These are phyloP conservation scores for Thymelicus lineola DNA, from an alignment of 2,888 invertebrate species.

Conservation along the genomic window DNA sequence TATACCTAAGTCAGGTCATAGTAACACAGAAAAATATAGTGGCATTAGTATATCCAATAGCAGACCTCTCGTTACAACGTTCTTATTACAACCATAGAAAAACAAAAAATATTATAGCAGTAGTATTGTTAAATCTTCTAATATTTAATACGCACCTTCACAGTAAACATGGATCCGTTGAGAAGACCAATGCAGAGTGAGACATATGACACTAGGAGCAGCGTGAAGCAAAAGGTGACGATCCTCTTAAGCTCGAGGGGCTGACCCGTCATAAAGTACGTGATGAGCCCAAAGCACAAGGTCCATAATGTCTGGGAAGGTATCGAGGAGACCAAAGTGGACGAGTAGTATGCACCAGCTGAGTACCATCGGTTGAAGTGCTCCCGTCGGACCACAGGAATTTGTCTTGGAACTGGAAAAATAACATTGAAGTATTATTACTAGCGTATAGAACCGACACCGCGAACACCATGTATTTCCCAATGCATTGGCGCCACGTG, in stretches of 20 bases:
- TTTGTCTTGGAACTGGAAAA: constrained; percentile 91
- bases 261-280: constrained; percentile 95
- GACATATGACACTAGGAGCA: constrained; percentile 91
- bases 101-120: too few relatives aligned
- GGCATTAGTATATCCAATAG: too few relatives aligned
- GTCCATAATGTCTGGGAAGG: constrained; percentile 93
- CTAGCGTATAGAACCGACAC: too few relatives aligned
- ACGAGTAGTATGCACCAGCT: constrained; percentile 91
- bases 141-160: constrained; percentile 86
- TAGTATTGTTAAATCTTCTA: not conserved
- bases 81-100: too few relatives aligned
- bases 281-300: constrained; percentile 89
- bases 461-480: too few relatives aligned
- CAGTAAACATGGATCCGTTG: constrained; percentile 92
- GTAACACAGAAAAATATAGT: too few relatives aligned
- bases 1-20: too few relatives aligned
- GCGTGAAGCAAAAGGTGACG: constrained; percentile 88
- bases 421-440: too few relatives aligned
- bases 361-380: constrained; percentile 97
- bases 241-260: constrained; percentile 91
- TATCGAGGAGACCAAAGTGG: constrained; percentile 91
- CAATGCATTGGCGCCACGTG: too few relatives aligned
- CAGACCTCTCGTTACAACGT: too few relatives aligned
- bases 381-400: constrained; percentile 92
- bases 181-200: constrained; percentile 94